phyloP scores from a whole-genome alignment of 2,113 vertebrate genomes.

The Pipa parva region DNA sequence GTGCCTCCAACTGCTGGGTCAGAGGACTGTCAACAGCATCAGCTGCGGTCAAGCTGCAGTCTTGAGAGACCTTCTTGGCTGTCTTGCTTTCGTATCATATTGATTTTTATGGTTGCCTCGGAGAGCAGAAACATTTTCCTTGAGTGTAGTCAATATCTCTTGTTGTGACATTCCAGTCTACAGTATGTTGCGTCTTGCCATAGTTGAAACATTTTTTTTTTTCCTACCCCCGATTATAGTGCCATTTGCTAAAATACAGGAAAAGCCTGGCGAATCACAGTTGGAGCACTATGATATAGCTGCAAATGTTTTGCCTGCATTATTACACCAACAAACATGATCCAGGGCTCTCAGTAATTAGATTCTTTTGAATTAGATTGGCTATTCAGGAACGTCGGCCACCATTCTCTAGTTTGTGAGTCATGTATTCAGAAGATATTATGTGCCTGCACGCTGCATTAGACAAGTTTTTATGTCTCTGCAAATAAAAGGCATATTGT shows the following conservation, averaged over 20 bases:
- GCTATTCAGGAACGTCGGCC: slow-evolving; percentile 78
- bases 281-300: slow-evolving; percentile 83
- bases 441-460: slow-evolving; percentile 79
- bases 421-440: slow-evolving; percentile 82
- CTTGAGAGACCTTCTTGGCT: slow-evolving; percentile 76
- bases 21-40: slow-evolving; percentile 76
- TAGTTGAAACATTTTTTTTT: slow-evolving; percentile 59
- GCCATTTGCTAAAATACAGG: slow-evolving; percentile 81
- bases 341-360: slow-evolving; percentile 77
- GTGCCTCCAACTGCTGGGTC: slow-evolving; percentile 71
- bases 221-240: slow-evolving; percentile 63
- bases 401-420: slow-evolving; percentile 77
- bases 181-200: slow-evolving; percentile 60
- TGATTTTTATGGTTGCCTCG: slow-evolving; percentile 78
- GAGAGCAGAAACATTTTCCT: slow-evolving; percentile 77
- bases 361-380: slow-evolving; percentile 84
- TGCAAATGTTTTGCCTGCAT: slow-evolving; percentile 82
- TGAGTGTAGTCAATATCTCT: slow-evolving; percentile 76
- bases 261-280: slow-evolving; percentile 76
- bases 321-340: slow-evolving; percentile 83
- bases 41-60: slow-evolving; percentile 73
- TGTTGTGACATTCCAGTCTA: slow-evolving; percentile 81
- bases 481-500: slow-evolving; percentile 87
- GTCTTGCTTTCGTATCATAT: slow-evolving; percentile 79
- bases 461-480: slow-evolving; percentile 85